These are phyloP conservation scores for Drosophila sp. DNA, from an alignment of 1,140 invertebrate species.

Conservation along the genomic window DNA sequence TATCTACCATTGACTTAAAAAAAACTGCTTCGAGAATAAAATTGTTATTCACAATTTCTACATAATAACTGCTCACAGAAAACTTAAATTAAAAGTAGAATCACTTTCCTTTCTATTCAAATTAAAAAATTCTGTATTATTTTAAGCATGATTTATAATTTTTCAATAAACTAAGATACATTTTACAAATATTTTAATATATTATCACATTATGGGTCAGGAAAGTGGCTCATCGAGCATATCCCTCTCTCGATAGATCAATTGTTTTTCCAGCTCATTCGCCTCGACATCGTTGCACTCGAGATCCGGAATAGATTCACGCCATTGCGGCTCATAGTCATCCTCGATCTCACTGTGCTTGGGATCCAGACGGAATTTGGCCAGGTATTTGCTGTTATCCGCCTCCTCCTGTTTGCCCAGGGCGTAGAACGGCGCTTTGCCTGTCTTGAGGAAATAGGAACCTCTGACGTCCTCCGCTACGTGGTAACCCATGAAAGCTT, in stretches of 20 bases:
- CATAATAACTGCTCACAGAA: too few species aligned
- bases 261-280: slow-evolving; percentile 40
- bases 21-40: too few species aligned
- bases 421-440: slow-evolving; percentile 86
- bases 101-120: too few species aligned
- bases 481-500: slow-evolving; percentile 88
- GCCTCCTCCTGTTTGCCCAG: slow-evolving; percentile 62
- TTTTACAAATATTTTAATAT: neutral
- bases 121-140: too few species aligned
- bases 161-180: neutral
- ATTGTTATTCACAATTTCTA: too few species aligned
- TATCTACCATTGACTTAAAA: too few species aligned
- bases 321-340: slow-evolving; percentile 65
- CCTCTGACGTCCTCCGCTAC: slow-evolving; percentile 77
- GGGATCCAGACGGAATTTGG: slow-evolving; percentile 40
- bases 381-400: slow-evolving; percentile 56
- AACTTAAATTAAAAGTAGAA: too few species aligned
- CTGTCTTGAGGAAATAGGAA: slow-evolving; percentile 87
- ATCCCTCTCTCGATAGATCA: slow-evolving; percentile 28
- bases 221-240: slow-evolving; percentile 50
- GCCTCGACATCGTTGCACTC: slow-evolving; percentile 23
- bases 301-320: slow-evolving; percentile 51
- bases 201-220: slow-evolving; percentile 14
- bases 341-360: slow-evolving; percentile 39
- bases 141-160: neutral